phyloP scores from a whole-genome alignment of 2,113 vertebrate species.

The Halichoeres trimaculatus region DNA sequence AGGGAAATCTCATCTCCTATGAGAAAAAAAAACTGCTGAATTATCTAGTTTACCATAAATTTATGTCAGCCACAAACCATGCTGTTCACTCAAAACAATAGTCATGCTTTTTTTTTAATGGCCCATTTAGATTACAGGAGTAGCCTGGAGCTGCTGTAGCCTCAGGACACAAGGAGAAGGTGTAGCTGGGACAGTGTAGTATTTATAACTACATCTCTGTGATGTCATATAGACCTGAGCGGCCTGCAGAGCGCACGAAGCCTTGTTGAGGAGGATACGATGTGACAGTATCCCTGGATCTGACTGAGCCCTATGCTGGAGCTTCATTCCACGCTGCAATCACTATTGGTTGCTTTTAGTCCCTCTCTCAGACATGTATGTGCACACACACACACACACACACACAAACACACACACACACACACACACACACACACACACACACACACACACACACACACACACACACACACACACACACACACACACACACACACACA shows the following conservation, averaged over 20 bases:
- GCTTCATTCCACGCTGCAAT: conserved; percentile 49
- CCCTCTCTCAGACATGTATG: conserved; percentile 31
- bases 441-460: background rate
- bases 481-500: conserved; percentile 2
- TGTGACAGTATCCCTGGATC: conserved; percentile 71
- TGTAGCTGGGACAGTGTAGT: conserved; percentile 38
- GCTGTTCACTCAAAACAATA: background rate
- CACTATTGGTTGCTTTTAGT: conserved; percentile 54
- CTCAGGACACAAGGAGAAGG: conserved; percentile 35
- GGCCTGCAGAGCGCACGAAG: conserved; percentile 42
- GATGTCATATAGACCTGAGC: conserved; percentile 26
- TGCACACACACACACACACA: background rate
- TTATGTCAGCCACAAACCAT: background rate
- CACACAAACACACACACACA: background rate
- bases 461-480: background rate
- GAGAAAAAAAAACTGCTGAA: background rate
- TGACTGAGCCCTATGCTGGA: conserved; percentile 60
- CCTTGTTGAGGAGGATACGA: conserved; percentile 54
- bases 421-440: background rate
- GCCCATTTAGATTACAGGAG: conserved; percentile 20
- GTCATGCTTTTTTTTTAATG: conserved; percentile 9
- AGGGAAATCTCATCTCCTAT: background rate
- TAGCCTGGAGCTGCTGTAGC: conserved; percentile 12
- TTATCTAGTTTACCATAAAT: background rate
- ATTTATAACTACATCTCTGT: conserved; percentile 59